Evolutionary conservation across 2,888 invertebrate genomes (phyloP), one percentile per base, ranked within the genome.

Genomic region (Heliconius erato): DNA sequence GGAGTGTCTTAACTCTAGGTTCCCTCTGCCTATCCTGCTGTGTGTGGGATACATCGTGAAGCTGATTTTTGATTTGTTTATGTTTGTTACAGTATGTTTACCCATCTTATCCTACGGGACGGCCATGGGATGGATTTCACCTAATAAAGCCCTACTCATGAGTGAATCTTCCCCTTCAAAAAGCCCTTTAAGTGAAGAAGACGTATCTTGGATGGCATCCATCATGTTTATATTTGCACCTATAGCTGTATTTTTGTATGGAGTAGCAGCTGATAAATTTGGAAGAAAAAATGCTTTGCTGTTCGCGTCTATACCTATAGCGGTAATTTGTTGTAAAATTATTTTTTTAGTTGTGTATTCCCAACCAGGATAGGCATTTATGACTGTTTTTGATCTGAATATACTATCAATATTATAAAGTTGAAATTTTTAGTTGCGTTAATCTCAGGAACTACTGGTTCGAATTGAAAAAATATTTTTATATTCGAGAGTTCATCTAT

Each of bases 111-210:
- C 96, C 0, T 95, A 96, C 82, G 97, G 97, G 0, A 95, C 96
- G 0, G 96, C 96, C 0, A 94, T 96, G 90, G 97, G 96, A 0
- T 97, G 96, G 96, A 94, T 96, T 11, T 96, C 97, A 0, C 96
- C 97, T 0, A 93, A 96, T 89, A 94, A 96, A 71, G 93, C 92
- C 0, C 89, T 96, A 0, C 93, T 97, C 7, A 94, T 96, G 92
- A 93, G 96, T 0, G 89, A 91, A 2, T 79, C 86, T 0, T 92
- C 96, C 0, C 96, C 96, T 0, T 91, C 96, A 0, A 88, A 87
- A 19, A 79, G 86, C 0, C 92, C 94, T 0, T 86, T 96, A 1
- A 89, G 94, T 0, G 93, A 95, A 84, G 94, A 95, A 83, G 94
- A 96, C 49, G 92, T 96, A 0, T 96, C 96, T 0, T 96, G 96